These are phyloP conservation scores for Melipona beecheii DNA, from an alignment of 2,888 invertebrate species.

Conservation along the genomic window DNA sequence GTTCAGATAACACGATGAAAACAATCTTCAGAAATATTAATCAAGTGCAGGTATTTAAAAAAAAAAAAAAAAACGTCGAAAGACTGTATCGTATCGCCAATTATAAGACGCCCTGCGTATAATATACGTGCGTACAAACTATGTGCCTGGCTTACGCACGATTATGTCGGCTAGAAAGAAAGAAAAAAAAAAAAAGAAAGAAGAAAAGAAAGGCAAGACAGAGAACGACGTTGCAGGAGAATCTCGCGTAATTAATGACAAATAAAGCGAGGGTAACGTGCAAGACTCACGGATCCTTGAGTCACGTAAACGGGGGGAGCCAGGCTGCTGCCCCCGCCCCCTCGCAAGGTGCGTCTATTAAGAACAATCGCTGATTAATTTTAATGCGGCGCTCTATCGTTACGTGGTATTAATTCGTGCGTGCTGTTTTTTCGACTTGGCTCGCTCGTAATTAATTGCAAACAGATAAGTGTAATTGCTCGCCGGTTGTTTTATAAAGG, in stretches of 20 bases:
- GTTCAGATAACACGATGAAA: too few relatives aligned
- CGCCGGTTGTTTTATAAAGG: not conserved
- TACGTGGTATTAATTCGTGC: constrained; percentile 11
- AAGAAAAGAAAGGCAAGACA: not conserved
- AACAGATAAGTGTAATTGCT: constrained; percentile 45
- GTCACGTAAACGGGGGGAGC: not conserved
- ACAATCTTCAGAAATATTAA: too few relatives aligned
- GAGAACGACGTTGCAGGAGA: not conserved
- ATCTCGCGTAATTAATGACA: constrained; percentile 24
- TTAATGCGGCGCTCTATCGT: constrained; percentile 34
- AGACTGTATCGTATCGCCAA: not conserved
- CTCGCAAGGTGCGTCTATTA: not conserved
- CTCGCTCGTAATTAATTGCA: constrained; percentile 40
- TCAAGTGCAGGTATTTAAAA: too few relatives aligned
- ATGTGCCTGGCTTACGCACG: not conserved
- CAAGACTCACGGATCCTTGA: not conserved
- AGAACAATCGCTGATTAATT: constrained; percentile 47
- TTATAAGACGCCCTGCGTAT: not conserved
- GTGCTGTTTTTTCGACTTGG: constrained; percentile 2
- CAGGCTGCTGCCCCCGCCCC: too few relatives aligned
- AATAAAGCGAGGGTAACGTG: constrained; percentile 8
- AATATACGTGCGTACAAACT: not conserved
- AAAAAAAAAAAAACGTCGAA: too few relatives aligned
- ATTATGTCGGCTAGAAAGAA: not conserved
- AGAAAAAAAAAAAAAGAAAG: too few relatives aligned